phyloP scores from a whole-genome alignment of 1,140 invertebrate genomes.

The Pseudoatta argentina region DNA sequence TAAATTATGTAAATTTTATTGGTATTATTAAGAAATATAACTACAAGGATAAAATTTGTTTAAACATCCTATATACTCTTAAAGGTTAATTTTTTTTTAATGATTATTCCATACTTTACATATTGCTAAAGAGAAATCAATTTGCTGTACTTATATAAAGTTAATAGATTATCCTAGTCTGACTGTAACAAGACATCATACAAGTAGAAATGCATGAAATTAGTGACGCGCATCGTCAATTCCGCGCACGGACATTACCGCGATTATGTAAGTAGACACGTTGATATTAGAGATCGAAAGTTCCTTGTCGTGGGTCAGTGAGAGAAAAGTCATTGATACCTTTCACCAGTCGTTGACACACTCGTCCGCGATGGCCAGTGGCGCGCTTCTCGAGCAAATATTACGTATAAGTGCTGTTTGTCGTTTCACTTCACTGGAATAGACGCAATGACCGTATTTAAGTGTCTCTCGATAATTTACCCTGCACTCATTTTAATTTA shows the following conservation, averaged over 20 bases:
- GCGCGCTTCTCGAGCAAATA: constrained; percentile 53
- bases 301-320: constrained; percentile 71
- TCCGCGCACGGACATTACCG: constrained; percentile 15
- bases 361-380: constrained; percentile 37
- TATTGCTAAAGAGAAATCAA: not conserved
- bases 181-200: no score
- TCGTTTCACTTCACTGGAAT: constrained; percentile 21
- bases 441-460: not conserved
- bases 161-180: not conserved
- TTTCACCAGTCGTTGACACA: constrained; percentile 74
- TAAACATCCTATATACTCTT: no score
- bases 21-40: no score
- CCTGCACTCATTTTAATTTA: no score
- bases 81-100: not conserved
- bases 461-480: not conserved
- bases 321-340: constrained; percentile 75
- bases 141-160: not conserved
- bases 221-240: constrained; percentile 38
- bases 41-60: no score
- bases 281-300: constrained; percentile 71
- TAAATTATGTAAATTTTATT: no score
- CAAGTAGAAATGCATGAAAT: not conserved
- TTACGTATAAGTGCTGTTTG: constrained; percentile 26
- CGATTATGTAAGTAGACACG: constrained; percentile 61
- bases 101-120: not conserved